Evolutionary conservation across 2,888 invertebrate species (phyloP), one percentile per base, ranked within the genome.

Genomic region (Tetropium fuscum): DNA sequence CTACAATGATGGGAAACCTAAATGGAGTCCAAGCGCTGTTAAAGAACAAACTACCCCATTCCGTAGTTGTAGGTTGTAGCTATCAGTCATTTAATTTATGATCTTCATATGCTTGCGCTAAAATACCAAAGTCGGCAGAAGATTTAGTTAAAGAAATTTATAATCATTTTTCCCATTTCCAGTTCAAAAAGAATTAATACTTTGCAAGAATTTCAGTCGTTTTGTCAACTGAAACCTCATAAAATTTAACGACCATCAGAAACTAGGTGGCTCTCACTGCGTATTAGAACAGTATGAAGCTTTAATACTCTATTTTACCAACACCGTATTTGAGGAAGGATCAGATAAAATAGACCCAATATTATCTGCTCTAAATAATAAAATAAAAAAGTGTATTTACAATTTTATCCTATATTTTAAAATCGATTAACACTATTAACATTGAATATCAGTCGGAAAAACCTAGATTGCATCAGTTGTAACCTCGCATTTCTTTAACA

Each of bases 1-100:
- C 44, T 19, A 54, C 58, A 19, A 63, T 63, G 63, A 63, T 60
- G 63, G 60, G 53, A 25, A 53, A 63, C 18, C 48, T 60, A 53
- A 57, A 48, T 49, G 63, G 63, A 11, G 60, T 63, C 54, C 63
- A 58, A 45, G 41, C 43, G 18, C 18, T 60, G 18, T 57, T 53
- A 22, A 57, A 53, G 47, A 41, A 55, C 34, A 41, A 27, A 25
- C 10, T 49, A 41, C 60, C 60, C 10, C 11, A 60, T 45, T 25
- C 45, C 30, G 49, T 60, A 27, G 45, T 58, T 22, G 40, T 58
- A 22, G 53, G 53, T 20, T 58, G 58, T 25, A 58, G 34, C 22
- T 58, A 44, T 11, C 53, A 58, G 25, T 58, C 45, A 10, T 58
- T 59, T 32, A 43, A 59, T 53, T 44, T 58, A 34, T 58, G 58